Evolutionary conservation across 2,113 vertebrate genomes (phyloP), one percentile per base, ranked within the genome.

Genomic region (Cephalopterus ornatus): DNA sequence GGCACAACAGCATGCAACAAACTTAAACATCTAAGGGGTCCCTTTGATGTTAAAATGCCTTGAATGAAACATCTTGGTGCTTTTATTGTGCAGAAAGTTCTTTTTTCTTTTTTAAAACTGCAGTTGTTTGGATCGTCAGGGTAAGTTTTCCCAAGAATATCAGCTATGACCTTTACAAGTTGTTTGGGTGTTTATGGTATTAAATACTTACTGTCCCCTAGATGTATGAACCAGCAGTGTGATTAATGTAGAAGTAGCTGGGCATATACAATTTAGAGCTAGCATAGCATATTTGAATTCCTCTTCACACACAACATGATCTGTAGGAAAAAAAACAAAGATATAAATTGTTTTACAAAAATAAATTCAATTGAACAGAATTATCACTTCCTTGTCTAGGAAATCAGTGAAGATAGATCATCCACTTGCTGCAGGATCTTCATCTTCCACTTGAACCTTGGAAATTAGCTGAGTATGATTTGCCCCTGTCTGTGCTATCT

Each of bases 241-340:
- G 94, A 99, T 98, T 94, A 99, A 97, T 16, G 99, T 99, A 88
- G 99, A 99, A 47, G 99, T 99, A 68, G 99, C 99, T 50, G 99
- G 99, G 87, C 99, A 99, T 94, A 99, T 98, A 73, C 99, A 99
- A 94, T 99, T 99, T 91, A 99, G 98, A 96, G 99, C 99, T 97
- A 99, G 96, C 99, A 99, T 99, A 91, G 99, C 99, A 28, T 99
- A 99, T 89, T 99, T 99, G 97, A 99, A 99, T 96, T 99, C 99
- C 92, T 99, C 99, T 98, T 99, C 99, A 97, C 99, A 99, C 73
- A 99, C 99, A 85, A 99, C 99, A n/a, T 99, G 99, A 98, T 99
- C 99, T 99, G 96, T 89, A 98, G 39, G 24, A 65, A 42, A 95
- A 96, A 76, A 91, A 94, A 91, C 74, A 2, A 27, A 65, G 3